Evolutionary conservation across 2,888 invertebrate species (phyloP), one percentile per base, ranked within the genome.

Genomic region (Eupithecia dodoneata): DNA sequence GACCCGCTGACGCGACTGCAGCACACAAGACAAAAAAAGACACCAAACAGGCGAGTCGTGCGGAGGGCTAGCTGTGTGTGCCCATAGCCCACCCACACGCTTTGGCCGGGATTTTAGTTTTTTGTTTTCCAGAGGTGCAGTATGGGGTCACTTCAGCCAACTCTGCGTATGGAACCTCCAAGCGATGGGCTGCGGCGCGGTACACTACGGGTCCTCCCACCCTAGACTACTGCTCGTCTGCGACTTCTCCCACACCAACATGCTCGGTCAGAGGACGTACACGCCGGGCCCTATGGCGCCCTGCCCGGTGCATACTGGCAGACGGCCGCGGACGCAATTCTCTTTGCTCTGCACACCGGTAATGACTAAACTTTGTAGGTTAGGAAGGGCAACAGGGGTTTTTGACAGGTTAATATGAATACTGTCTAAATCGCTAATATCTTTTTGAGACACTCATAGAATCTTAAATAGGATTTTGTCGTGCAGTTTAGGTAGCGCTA

Each of bases 171-270:
- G 93, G 93, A 87, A 89, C 0, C 91, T 95, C 0, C 88, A 89
- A 2, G 94, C 92, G 0, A 91, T 94, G 0, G 94, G 94, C 0
- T 95, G 94, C 77, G 94, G 93, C 0, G 94, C 94, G 0, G 92
- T 91, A 0, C 86, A 89, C 0, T 93, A 94, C 79, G 92, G 93
- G 0, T 77, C 81, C 0, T 79, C 79, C 0, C 85, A 87, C 10
- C 87, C 90, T 0, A 87, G 90, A 0, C 82, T 94, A 9, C 85
- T 95, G 66, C 84, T 95, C 0, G 94, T 94, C 44, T 95, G 94
- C 63, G 94, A 95, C 85, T 95, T 93, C 89, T 94, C 94, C 0
- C 94, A 95, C 85, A 95, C 94, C 10, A 94, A 95, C 83, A 94
- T 95, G 94, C 84, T 95, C 76, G 94, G 94, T 0, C 92, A 94